phyloP scores from a whole-genome alignment of 2,888 invertebrate genomes.

The Seira musarum region DNA sequence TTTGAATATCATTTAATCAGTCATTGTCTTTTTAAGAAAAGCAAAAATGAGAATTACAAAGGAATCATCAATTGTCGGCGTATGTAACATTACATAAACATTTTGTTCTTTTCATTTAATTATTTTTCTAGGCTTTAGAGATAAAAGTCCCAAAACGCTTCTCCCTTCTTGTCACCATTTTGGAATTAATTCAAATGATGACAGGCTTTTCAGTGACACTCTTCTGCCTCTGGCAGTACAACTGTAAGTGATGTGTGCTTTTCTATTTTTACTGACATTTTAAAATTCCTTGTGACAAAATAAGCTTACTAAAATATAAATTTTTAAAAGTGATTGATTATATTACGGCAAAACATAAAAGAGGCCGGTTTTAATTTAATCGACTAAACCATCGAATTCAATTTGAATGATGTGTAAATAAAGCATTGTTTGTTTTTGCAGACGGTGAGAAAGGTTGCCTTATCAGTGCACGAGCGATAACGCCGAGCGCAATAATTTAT shows the following conservation, averaged over 20 bases:
- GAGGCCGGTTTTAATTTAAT: too few species aligned
- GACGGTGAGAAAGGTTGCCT: conserved; percentile 53
- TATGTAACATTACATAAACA: conserved; percentile 13
- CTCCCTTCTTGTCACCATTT: conserved; percentile 51
- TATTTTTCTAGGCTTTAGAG: conserved; percentile 49
- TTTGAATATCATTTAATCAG: too few species aligned
- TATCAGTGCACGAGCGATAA: conserved; percentile 56
- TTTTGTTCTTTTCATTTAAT: conserved; percentile 5
- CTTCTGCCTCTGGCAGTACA: conserved; percentile 52
- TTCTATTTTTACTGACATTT: not conserved
- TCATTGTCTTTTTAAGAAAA: too few species aligned
- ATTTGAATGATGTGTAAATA: too few species aligned
- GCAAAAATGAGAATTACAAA: too few species aligned
- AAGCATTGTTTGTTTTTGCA: conserved; percentile 22
- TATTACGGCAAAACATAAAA: too few species aligned
- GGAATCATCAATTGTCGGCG: too few species aligned
- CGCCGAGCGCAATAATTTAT: conserved; percentile 58
- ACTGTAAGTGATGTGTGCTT: conserved; percentile 36
- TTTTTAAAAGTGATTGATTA: too few species aligned
- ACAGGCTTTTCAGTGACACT: conserved; percentile 54
- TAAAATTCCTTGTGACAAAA: too few species aligned
- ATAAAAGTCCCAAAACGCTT: conserved; percentile 54
- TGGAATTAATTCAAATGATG: conserved; percentile 61
- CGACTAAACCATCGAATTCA: too few species aligned
- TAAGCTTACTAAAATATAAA: too few species aligned